These are phyloP conservation scores for Helicolenus hilgendorfi DNA, from an alignment of 2,797 vertebrate species.

Conservation along the genomic window DNA sequence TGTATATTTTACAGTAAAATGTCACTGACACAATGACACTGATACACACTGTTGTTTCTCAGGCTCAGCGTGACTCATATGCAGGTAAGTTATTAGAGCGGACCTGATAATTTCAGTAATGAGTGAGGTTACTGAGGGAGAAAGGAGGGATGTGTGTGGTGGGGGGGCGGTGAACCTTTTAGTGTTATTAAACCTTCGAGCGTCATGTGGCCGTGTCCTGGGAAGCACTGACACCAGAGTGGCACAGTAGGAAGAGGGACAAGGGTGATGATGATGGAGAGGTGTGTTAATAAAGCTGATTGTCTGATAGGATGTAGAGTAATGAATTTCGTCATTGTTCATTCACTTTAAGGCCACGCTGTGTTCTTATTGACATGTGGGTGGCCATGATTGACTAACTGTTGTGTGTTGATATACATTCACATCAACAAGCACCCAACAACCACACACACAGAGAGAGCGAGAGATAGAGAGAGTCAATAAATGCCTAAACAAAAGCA, in stretches of 20 bases:
- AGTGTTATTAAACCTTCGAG: conserved; percentile 83
- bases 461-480: conserved; percentile 17
- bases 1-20: background rate
- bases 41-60: conserved; percentile 18
- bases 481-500: conserved; percentile 69
- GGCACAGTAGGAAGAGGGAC: conserved; percentile 41
- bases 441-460: background rate
- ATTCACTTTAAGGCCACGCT: conserved; percentile 70
- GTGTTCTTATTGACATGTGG: conserved; percentile 56
- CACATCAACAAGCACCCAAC: conserved; percentile 10
- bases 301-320: conserved; percentile 69
- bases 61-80: conserved; percentile 27
- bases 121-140: conserved; percentile 55
- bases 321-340: conserved; percentile 71
- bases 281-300: conserved; percentile 71
- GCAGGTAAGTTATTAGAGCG: conserved; percentile 54
- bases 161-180: conserved; percentile 77
- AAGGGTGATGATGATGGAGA: conserved; percentile 35
- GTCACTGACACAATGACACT: background rate
- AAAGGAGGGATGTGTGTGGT: conserved; percentile 39
- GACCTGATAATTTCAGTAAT: conserved; percentile 75
- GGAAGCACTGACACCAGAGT: conserved; percentile 27
- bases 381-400: conserved; percentile 41
- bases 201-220: conserved; percentile 27
- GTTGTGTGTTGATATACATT: conserved; percentile 21